Evolutionary conservation across 2,113 vertebrate genomes (phyloP), one percentile per base, ranked within the genome.

Genomic region (Semicossyphus pulcher): DNA sequence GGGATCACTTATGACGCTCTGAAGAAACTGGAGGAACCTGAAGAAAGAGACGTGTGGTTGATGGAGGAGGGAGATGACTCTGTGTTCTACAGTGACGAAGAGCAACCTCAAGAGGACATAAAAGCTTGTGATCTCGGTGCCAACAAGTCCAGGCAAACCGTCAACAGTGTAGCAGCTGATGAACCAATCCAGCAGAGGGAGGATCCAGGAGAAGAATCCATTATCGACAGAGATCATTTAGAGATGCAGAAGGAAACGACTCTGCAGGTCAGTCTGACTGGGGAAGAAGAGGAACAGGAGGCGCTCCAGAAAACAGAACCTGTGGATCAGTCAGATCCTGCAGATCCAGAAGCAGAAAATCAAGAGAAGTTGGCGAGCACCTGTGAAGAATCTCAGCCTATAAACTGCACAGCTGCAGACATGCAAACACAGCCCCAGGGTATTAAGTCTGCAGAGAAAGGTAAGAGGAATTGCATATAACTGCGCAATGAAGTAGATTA

Each of bases 81-180:
- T 0, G 91, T 93, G 36, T 94, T 94, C 70, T 92, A 91, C 79
- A 89, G 91, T 0, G 89, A 89, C 3, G 89, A 89, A 23, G 90
- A 90, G 34, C 84, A 89, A 41, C 25, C 62, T 52, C 60, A 62
- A 2, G 59, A 67, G 72, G 75, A 69, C 11, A 25, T 8, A 11
- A 2, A 16, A 31, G 25, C 57, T 26, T 3, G 10, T 2, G 61
- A 57, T 21, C 41, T 57, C 26, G 63, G 71, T 23, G 37, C 37
- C 18, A 18, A 10, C 5, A 18, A 31, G 53, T 18, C 18, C 3
- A 20, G 9, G 1, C 4, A 3, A 10, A 12, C 12, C 3, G 45
- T 68, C 18, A 73, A 71, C 56, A 82, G 74, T 15, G 66, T 67
- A 29, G 60, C 62, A n/a, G 52, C 16, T 6, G 54, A 53, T 36